These are phyloP conservation scores for Tupiocoris notatus DNA, from an alignment of 2,888 invertebrate species.

Conservation along the genomic window DNA sequence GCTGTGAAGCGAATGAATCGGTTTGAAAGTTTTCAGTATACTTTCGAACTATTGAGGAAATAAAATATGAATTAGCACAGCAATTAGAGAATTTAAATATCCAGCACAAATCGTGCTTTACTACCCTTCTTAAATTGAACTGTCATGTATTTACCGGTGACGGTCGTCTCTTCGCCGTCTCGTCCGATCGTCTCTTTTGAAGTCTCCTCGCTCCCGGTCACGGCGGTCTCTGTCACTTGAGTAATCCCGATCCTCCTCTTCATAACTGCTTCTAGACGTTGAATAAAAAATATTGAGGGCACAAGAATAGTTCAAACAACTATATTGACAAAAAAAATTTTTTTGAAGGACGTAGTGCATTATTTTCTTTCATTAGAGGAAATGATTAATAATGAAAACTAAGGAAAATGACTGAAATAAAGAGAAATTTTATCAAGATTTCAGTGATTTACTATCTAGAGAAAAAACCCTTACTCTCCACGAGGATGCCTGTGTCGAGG, in stretches of 20 bases:
- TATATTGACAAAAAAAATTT: too few species aligned
- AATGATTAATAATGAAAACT: background rate
- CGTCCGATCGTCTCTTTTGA: constrained; percentile 45
- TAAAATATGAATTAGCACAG: too few species aligned
- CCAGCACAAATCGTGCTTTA: too few species aligned
- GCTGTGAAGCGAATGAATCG: too few species aligned
- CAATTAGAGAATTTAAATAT: too few species aligned
- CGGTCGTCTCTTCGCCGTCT: constrained; percentile 44
- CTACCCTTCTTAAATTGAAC: too few species aligned
- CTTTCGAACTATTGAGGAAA: too few species aligned
- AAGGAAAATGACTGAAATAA: too few species aligned
- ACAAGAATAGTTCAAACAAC: too few species aligned
- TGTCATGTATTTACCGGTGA: constrained; percentile 11
- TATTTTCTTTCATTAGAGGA: background rate
- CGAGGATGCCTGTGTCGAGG: constrained; percentile 43
- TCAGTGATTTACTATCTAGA: background rate
- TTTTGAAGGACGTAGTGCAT: too few species aligned
- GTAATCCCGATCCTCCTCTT: constrained; percentile 67
- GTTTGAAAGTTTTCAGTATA: too few species aligned
- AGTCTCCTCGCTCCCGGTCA: constrained; percentile 40
- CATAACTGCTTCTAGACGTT: constrained; percentile 55
- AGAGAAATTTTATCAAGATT: too few species aligned
- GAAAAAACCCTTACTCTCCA: constrained; percentile 39
- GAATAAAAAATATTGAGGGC: background rate
- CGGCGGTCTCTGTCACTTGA: constrained; percentile 64